A percentile compares a stretch with the other conserved stretches of the same genome.
These are phyloP conservation scores for Leptocoma aspasia DNA, from an alignment of 2,113 vertebrate genomes.

Conservation along the genomic window DNA sequence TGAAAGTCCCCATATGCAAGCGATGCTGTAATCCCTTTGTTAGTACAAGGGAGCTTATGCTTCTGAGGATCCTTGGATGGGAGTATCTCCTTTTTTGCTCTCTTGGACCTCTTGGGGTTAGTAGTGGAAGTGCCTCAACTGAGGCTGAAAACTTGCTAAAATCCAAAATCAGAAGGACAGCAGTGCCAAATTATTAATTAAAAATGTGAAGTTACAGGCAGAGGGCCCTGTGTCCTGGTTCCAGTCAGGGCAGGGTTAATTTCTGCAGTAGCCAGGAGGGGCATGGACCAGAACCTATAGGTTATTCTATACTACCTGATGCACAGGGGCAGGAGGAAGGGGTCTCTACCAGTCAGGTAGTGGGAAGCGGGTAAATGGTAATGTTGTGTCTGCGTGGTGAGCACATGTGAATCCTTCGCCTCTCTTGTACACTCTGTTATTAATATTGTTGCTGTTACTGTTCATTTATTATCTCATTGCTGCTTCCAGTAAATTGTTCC, in stretches of 20 bases:
- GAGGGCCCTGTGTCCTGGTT: neutral
- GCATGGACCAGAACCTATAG: neutral
- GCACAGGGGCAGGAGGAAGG: neutral
- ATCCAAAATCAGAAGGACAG: neutral
- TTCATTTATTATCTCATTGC: neutral
- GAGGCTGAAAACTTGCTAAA: neutral
- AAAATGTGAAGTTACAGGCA: neutral
- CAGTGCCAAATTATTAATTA: neutral
- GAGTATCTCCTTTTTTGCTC: neutral
- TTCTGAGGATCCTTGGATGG: neutral
- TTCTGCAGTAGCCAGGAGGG: neutral
- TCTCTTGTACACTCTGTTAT: neutral
- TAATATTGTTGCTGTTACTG: neutral
- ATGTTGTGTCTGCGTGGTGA: accelerated
- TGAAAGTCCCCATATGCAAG: neutral
- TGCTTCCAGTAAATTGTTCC: neutral
- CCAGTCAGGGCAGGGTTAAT: neutral
- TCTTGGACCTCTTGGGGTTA: neutral
- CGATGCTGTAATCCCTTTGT: neutral
- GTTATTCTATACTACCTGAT: neutral
- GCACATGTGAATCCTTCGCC: neutral
- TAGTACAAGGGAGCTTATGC: neutral
- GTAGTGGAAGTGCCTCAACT: neutral
- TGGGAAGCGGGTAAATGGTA: neutral
- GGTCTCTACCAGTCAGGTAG: neutral